Percentiles rank a stretch among this genome's conserved stretches.
These are phyloP conservation scores for Metaphire vulgaris DNA, from an alignment of 1,140 invertebrate species.

Conservation along the genomic window DNA sequence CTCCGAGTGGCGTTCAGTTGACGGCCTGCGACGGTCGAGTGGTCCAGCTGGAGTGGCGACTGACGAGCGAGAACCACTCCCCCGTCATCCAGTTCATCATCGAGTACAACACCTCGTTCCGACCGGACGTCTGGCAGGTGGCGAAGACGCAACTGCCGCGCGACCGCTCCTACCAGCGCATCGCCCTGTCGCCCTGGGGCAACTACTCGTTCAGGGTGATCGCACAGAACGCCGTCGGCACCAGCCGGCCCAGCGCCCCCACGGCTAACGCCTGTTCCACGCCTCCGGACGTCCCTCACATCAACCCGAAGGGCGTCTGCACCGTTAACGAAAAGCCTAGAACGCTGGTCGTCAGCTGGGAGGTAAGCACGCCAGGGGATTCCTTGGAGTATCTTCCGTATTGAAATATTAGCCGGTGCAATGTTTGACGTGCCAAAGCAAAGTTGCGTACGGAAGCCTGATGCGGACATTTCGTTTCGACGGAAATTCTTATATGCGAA, in stretches of 20 bases:
- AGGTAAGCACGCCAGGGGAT: too few relatives aligned
- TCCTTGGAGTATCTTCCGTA: too few relatives aligned
- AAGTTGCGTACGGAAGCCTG: too few relatives aligned
- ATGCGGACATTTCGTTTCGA: too few relatives aligned
- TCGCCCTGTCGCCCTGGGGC: constrained; percentile 73
- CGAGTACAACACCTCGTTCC: constrained; percentile 89
- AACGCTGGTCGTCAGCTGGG: constrained; percentile 91
- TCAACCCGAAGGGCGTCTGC: constrained; percentile 89
- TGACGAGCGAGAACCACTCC: constrained; percentile 85
- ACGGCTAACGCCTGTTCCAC: constrained; percentile 74
- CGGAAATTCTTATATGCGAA: too few relatives aligned
- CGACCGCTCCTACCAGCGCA: constrained; percentile 18
- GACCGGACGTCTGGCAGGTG: constrained; percentile 81
- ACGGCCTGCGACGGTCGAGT: constrained; percentile 34
- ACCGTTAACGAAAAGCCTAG: constrained; percentile 77
- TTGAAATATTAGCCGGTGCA: too few relatives aligned
- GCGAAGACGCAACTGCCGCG: constrained; percentile 31
- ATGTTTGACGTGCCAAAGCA: too few relatives aligned
- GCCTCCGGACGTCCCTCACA: constrained; percentile 76
- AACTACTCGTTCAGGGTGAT: constrained; percentile 94
- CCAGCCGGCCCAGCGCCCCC: constrained; percentile 73
- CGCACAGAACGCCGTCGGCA: constrained; percentile 86
- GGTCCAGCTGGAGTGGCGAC: constrained; percentile 70
- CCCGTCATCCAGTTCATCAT: constrained; percentile 86
- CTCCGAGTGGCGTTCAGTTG: constrained; percentile 15